Base-by-base conservation (phyloP, 2,113 vertebrate genomes). In the Lethenteron camtschaticum region DNA sequence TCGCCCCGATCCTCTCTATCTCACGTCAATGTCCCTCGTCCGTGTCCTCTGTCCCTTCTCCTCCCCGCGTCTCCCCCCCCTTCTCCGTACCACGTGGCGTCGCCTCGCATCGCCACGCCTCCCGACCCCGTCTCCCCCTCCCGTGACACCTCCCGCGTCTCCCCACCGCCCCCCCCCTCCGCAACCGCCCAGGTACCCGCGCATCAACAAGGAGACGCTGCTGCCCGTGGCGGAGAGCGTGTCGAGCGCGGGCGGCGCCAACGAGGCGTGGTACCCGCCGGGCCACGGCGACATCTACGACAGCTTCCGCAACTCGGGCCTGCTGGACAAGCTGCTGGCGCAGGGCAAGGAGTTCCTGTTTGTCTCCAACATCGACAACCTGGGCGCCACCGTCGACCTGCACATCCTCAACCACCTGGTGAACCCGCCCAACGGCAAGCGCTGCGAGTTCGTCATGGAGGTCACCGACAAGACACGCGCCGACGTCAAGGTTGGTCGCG, bases 391-490 rank as follows among this genome's bases (percentile, higher is more conserved):
- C 0, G 91, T 97, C 14, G 92, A 97, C 81, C 85, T 97, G 74
- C 85, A 88, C 77, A 90, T 97, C 78, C 87, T 97, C 70, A 85
- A 88, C 73, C 91, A 96, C 72, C 85, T 96, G 70, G 85, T 91
- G 84, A 89, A 85, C 76, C 84, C 86, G 71, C 90, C 90, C 24
- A 84, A 83, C 11, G 87, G 85, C 69, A 84, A 79, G 68, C 84
- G 85, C 75, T 95, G 89, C 71, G 91, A 97, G 78, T 97, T 97
- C 73, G 85, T 97, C 77, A 97, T 97, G 92, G 92, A 97, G 79
- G 92, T 97, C 78, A 97, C 92, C 1, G 88, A 97, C 78, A 97
- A 97, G 78, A 96, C 92, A 16, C 76, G 90, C 58, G 90, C 92
- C 0, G 92, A 97, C 59, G 89, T 97, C 71, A 97, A 97, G 87